Base-by-base conservation (phyloP, 2,797 vertebrate species). In the Threskiornis aethiopicus region DNA sequence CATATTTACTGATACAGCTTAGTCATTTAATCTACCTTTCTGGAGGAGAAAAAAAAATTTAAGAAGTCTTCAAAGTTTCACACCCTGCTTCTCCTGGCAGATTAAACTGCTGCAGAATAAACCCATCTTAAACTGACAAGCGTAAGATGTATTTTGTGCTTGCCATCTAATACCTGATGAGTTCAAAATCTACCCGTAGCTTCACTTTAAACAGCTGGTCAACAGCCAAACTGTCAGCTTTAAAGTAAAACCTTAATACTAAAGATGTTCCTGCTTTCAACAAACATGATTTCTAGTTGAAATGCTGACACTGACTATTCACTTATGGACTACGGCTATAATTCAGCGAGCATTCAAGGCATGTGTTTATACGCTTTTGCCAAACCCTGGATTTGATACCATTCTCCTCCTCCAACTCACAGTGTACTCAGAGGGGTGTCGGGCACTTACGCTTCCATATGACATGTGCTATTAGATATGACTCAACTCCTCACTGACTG, bases 21-120 rank as follows among this genome's bases (percentile, higher is more conserved):
- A 81, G 82, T 16, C 41, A 54, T 26, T 84, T 93, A 95, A 96
- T 94, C 87, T 72, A 90, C 84, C 89, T 78, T 89, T 58, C 84
- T 57, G 75, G 11, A 79, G 35, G 22, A 47, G 65, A 16, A 5
- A 62, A 64, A 47, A 47, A 33, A 3, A 35, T 13, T 41, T 13
- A 41, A 41, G 13, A 71, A 71, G 5, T 16, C 84, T 86, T 80
- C 78, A 90, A 80, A 96, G 92, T 93, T 58, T 78, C 86, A 61
- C 71, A 83, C 12, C 26, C 46, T 17, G 49, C 78, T 51, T 51
- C 54, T 76, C 33, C 26, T 42, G 55, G 41, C 15, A 71, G 75
- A 90, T 91, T 85, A 85, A 93, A 49, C 4, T 0, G 37, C 82
- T 80, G 82, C 58, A 84, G 77, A 64, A 81, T 6, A 84, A 92